Conservation (phyloP, 2,113 vertebrate species). For the Catharus fuscescens region DNA sequence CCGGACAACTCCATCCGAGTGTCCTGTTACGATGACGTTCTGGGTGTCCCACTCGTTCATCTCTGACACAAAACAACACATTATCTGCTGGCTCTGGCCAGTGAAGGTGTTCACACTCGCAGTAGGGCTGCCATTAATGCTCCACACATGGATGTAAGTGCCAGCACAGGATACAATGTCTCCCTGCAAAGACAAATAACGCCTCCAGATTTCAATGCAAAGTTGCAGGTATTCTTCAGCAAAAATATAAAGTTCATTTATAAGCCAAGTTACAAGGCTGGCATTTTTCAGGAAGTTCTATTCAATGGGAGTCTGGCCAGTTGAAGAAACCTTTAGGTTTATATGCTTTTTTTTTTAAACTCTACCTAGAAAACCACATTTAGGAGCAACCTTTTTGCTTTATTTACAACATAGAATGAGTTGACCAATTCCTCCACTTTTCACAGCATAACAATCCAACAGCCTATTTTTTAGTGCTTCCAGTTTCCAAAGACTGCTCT, state of each 20-base stretch:
- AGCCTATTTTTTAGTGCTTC: background rate
- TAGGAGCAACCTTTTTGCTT: background rate
- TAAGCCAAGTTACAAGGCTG: background rate
- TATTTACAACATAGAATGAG: background rate
- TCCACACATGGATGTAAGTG: constrained; percentile 96
- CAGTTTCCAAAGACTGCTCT: background rate
- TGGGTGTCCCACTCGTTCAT: constrained; percentile 99
- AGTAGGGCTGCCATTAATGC: constrained; percentile 95
- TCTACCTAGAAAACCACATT: background rate
- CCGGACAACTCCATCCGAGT: constrained; percentile 95
- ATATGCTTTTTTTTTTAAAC: rapidly evolving
- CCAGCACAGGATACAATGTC: constrained; percentile 96
- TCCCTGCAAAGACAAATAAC: constrained; percentile 76
- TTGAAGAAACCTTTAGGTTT: background rate
- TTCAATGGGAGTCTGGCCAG: background rate
- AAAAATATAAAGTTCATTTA: background rate
- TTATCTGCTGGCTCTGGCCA: constrained; percentile 92
- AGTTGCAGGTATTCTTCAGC: background rate
- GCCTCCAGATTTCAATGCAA: background rate
- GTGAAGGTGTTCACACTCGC: constrained; percentile 97
- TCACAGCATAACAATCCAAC: background rate
- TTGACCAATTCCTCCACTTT: background rate
- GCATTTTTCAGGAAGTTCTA: background rate
- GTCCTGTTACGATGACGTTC: constrained; percentile 96
- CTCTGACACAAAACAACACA: constrained; percentile 96